Evolutionary conservation across 2,797 vertebrate species (phyloP).

Genomic region (Alcedo quadribrachys): DNA sequence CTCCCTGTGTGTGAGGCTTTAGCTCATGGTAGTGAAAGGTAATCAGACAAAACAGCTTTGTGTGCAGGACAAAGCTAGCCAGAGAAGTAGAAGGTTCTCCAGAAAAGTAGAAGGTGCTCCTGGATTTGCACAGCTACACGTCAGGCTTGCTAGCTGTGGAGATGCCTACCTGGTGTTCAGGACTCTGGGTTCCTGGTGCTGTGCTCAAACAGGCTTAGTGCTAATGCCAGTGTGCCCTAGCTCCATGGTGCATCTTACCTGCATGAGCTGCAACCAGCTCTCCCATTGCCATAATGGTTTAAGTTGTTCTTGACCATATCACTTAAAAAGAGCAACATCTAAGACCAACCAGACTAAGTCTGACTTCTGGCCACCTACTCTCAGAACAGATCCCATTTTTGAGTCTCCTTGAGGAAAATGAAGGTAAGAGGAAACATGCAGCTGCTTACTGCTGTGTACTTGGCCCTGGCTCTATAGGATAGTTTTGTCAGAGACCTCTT

Average conservation of each 20-base stretch:
- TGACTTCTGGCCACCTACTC: not conserved
- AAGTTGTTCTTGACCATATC: not conserved
- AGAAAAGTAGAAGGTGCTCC: not conserved
- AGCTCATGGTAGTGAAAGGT: not conserved
- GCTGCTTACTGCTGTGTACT: not conserved
- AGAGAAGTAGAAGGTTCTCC: not conserved
- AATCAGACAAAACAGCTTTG: not conserved
- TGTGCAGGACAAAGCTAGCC: conserved; percentile 1
- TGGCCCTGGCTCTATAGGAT: not conserved
- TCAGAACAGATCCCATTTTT: not conserved
- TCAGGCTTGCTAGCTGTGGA: not conserved
- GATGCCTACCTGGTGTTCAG: not conserved
- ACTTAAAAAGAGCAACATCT: not conserved
- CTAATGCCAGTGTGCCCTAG: not conserved
- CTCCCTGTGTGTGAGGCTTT: not conserved
- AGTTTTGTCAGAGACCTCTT: not conserved
- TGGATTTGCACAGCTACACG: not conserved
- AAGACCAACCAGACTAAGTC: not conserved
- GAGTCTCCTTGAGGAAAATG: not conserved
- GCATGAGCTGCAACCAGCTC: not conserved
- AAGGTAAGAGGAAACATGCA: not conserved
- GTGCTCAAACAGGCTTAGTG: not conserved
- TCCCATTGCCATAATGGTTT: not conserved
- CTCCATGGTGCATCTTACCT: not conserved
- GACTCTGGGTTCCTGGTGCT: not conserved